These are phyloP conservation scores for Hemicordylus capensis DNA, from an alignment of 2,113 vertebrate genomes.

Conservation along the genomic window DNA sequence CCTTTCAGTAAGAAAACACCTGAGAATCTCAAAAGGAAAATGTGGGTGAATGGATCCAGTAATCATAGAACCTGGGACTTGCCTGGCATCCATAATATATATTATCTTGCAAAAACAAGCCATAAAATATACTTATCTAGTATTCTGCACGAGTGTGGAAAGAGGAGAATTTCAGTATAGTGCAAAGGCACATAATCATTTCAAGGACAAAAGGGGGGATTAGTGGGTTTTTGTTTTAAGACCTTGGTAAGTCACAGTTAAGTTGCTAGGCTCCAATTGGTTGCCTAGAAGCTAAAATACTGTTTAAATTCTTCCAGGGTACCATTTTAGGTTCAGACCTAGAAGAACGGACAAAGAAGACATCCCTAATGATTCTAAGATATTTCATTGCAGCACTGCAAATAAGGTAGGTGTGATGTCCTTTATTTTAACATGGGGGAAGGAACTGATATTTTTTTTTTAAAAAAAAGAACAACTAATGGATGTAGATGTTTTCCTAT, in stretches of 20 bases:
- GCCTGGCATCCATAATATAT: conserved; percentile 22
- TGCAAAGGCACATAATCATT: conserved; percentile 25
- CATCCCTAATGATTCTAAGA: neutral
- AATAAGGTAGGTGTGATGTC: neutral
- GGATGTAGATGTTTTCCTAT: neutral
- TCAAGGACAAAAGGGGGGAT: conserved; percentile 31
- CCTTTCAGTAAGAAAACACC: conserved; percentile 4
- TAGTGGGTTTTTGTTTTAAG: conserved; percentile 28
- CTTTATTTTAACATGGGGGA: neutral
- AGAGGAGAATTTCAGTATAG: conserved; percentile 18
- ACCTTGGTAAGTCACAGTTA: conserved; percentile 20
- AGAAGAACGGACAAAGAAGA: conserved; percentile 1
- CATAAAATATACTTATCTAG: conserved; percentile 29
- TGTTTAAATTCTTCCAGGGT: conserved; percentile 22
- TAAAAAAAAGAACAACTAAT: neutral
- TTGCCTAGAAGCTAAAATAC: conserved; percentile 27
- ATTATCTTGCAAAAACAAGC: conserved; percentile 25
- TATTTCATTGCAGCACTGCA: neutral
- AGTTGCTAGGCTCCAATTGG: conserved; percentile 30
- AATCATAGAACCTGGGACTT: conserved; percentile 6
- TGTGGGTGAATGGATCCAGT: neutral
- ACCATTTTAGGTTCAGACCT: conserved; percentile 6
- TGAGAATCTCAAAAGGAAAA: conserved; percentile 11
- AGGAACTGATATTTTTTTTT: neutral
- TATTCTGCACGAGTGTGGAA: neutral